A percentile compares a stretch with the other conserved stretches of the same genome.
phyloP scores from a whole-genome alignment of 1,140 invertebrate species.

The Drosophila nebulosa region DNA sequence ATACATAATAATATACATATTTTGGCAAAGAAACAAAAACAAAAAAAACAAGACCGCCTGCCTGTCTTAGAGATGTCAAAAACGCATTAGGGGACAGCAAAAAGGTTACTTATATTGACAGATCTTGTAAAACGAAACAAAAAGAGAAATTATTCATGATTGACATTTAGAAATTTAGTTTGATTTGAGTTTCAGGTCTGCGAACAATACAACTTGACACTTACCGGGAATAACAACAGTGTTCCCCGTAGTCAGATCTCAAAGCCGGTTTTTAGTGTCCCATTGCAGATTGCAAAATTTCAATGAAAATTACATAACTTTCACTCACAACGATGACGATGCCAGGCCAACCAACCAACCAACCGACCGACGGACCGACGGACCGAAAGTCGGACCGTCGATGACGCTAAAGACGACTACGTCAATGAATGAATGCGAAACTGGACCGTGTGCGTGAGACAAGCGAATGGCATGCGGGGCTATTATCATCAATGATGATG shows the following conservation, averaged over 20 bases:
- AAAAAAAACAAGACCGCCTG: not conserved
- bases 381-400: not conserved
- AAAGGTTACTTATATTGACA: constrained; percentile 33
- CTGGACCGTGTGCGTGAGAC: constrained; percentile 48
- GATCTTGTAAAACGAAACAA: constrained; percentile 31
- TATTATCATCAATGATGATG: constrained; percentile 47
- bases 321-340: constrained; percentile 61
- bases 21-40: constrained; percentile 22
- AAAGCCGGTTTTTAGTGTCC: constrained; percentile 57
- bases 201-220: constrained; percentile 34
- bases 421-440: constrained; percentile 69
- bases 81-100: constrained; percentile 41
- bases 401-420: not conserved
- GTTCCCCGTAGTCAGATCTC: constrained; percentile 19
- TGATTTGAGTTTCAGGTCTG: constrained; percentile 58
- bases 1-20: constrained; percentile 21
- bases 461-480: constrained; percentile 16
- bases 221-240: constrained; percentile 17
- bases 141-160: constrained; percentile 76
- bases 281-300: constrained; percentile 70
- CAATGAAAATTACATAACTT: constrained; percentile 69
- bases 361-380: too few species aligned
- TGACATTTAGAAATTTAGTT: constrained; percentile 74
- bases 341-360: too few species aligned
- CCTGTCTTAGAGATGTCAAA: constrained; percentile 50